These are phyloP conservation scores for Porites cylindrica DNA, from an alignment of 92 coral and sea anemone species.

Conservation along the genomic window DNA sequence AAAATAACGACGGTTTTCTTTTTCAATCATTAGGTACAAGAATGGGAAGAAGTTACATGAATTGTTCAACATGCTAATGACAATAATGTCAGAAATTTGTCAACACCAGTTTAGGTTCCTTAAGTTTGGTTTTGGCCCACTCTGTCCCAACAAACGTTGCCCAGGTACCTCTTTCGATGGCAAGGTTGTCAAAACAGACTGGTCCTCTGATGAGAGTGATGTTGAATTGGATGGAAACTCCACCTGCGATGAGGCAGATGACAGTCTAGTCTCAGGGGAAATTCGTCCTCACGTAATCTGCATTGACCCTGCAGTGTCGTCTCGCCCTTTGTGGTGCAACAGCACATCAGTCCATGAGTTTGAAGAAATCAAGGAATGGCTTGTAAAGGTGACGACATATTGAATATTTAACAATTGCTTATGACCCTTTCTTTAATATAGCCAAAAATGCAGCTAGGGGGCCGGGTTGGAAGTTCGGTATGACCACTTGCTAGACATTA, in stretches of 20 bases:
- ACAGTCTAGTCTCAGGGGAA: background rate
- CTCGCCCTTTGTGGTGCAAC: slow-evolving; percentile 80
- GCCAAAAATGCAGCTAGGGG: too few species aligned
- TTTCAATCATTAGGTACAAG: slow-evolving; percentile 40
- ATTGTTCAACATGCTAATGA: slow-evolving; percentile 39
- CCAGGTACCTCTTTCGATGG: slow-evolving; percentile 71
- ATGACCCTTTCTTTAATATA: too few species aligned
- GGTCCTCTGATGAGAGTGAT: slow-evolving; percentile 66
- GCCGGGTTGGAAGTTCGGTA: too few species aligned
- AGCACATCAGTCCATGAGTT: slow-evolving; percentile 64
- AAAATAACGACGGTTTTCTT: background rate
- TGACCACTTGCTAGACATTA: too few species aligned
- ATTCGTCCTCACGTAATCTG: slow-evolving; percentile 72
- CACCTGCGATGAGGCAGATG: slow-evolving; percentile 14
- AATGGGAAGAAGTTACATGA: slow-evolving; percentile 56
- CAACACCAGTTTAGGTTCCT: slow-evolving; percentile 73
- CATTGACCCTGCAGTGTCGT: slow-evolving; percentile 51
- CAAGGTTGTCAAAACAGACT: slow-evolving; percentile 47
- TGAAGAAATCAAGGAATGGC: slow-evolving; percentile 59
- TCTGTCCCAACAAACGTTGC: slow-evolving; percentile 73
- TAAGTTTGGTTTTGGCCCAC: slow-evolving; percentile 73
- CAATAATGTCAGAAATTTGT: slow-evolving; percentile 66
- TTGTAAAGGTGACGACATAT: slow-evolving; percentile 13
- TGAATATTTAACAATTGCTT: background rate
- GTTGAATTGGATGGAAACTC: slow-evolving; percentile 36